Evolutionary conservation across 2,888 invertebrate genomes (phyloP).

Genomic region (Enchytraeus crypticus): DNA sequence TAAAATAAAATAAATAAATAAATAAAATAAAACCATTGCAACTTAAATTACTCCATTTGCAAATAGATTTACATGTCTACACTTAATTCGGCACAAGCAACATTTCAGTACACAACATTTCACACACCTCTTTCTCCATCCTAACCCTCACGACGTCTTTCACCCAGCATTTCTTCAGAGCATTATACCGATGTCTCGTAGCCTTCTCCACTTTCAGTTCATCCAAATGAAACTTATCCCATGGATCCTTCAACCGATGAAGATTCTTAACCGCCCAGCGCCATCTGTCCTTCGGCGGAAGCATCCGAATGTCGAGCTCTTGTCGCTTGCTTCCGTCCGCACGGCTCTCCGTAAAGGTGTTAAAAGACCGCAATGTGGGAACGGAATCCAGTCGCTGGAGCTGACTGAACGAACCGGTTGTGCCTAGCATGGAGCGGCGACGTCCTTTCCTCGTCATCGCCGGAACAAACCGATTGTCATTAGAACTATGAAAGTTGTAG

Average conservation of each 20-base stretch:
- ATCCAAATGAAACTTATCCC: conserved; percentile 52
- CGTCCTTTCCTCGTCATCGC: conserved; percentile 9
- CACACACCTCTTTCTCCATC: conserved; percentile 49
- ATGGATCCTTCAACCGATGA: conserved; percentile 49
- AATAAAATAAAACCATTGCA: too few species aligned
- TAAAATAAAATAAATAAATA: too few species aligned
- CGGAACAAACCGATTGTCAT: neutral
- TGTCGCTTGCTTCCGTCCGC: neutral
- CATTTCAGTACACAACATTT: too few species aligned
- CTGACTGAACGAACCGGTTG: neutral
- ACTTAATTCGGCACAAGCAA: too few species aligned
- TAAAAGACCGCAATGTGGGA: neutral
- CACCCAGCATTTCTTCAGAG: conserved; percentile 52
- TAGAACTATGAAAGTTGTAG: neutral
- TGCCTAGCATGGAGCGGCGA: conserved; percentile 7
- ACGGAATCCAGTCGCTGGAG: neutral
- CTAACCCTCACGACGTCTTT: conserved; percentile 52
- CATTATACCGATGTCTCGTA: conserved; percentile 52
- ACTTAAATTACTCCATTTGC: too few species aligned
- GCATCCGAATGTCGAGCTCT: neutral
- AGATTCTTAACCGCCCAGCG: conserved; percentile 6
- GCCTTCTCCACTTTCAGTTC: conserved; percentile 49
- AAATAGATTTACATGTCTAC: too few species aligned
- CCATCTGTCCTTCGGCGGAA: conserved; percentile 9
- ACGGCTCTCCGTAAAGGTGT: neutral